Evolutionary conservation across 2,797 vertebrate species (phyloP), one percentile per base, ranked within the genome.

Genomic region (Scolopax rusticola): DNA sequence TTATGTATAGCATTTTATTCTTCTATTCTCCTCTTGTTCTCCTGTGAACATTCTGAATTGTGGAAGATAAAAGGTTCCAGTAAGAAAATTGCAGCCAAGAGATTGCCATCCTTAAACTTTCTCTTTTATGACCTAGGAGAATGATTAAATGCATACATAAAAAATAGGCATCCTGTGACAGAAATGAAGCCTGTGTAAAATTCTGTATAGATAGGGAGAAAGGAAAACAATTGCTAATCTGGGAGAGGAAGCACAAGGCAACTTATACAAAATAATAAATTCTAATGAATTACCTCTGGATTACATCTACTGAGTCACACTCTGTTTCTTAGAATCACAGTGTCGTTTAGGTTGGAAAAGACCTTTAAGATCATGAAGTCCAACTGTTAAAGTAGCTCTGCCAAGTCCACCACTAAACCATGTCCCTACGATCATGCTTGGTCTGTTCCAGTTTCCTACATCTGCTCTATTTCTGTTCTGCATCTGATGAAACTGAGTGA

Each of bases 401-500:
- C 28, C 38, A 63, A 63, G 28, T 63, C 38, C 38, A 63, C 19
- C 38, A 63, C 28, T 63, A 63, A 41, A 41, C 60, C 27, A 20
- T 30, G 40, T 30, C 18, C 28, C 60, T 63, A 41, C 30, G 18
- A 63, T 40, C 60, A 41, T 41, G 40, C 75, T 94, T 96, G 45
- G 25, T 91, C 45, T 89, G 43, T 68, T 88, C 92, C 53, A 69
- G 63, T 91, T 84, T 79, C 57, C 40, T 87, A 43, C 80, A 21
- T 93, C 88, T 94, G 81, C n/a, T 80, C 56, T 92, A 51, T 96
- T 97, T 96, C 84, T 95, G 12, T 23, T 54, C 43, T 83, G 57
- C 59, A 54, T 95, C 77, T 88, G 60, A 96, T 84, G 90, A 90
- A 90, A 90, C 32, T 59, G 88, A 92, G 83, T 77, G 65, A 70